A percentile compares a stretch with the other conserved stretches of the same genome.
Conservation (phyloP, 1,140 invertebrate species). For the Zelostemma sp. region DNA sequence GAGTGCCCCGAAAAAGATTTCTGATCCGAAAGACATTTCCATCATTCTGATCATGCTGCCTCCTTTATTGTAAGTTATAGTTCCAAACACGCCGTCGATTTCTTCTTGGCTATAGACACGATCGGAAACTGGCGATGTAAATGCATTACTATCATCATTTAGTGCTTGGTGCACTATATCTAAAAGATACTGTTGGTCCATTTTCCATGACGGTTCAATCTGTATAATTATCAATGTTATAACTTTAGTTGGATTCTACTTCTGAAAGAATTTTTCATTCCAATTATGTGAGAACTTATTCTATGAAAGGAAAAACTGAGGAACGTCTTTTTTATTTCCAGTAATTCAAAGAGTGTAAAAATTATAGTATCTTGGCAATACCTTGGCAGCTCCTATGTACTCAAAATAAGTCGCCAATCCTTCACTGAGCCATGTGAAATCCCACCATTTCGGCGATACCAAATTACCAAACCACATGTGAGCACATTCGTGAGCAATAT, state of each 20-base stretch:
- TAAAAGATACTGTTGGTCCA: slow-evolving; percentile 70
- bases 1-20: slow-evolving; percentile 75
- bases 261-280: too few relatives aligned
- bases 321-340: too few relatives aligned
- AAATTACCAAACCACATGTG: slow-evolving; percentile 81
- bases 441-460: slow-evolving; percentile 76
- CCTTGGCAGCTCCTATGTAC: slow-evolving; percentile 56
- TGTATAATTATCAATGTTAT: too few relatives aligned
- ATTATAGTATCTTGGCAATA: too few relatives aligned
- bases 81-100: slow-evolving; percentile 77
- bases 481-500: slow-evolving; percentile 78
- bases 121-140: slow-evolving; percentile 51
- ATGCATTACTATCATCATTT: slow-evolving; percentile 49
- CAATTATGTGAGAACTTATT: too few relatives aligned
- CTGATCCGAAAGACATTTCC: slow-evolving; percentile 77
- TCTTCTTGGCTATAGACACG: slow-evolving; percentile 63
- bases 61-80: slow-evolving; percentile 80
- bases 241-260: too few relatives aligned
- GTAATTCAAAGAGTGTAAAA: too few relatives aligned
- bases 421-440: slow-evolving; percentile 80
- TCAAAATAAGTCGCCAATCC: slow-evolving; percentile 76
- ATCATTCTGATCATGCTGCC: slow-evolving; percentile 83
- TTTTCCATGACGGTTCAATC: slow-evolving; percentile 69
- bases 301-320: too few relatives aligned
- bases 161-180: slow-evolving; percentile 50